phyloP scores from a whole-genome alignment of 2,888 invertebrate genomes.

The Microctonus hyperodae region DNA sequence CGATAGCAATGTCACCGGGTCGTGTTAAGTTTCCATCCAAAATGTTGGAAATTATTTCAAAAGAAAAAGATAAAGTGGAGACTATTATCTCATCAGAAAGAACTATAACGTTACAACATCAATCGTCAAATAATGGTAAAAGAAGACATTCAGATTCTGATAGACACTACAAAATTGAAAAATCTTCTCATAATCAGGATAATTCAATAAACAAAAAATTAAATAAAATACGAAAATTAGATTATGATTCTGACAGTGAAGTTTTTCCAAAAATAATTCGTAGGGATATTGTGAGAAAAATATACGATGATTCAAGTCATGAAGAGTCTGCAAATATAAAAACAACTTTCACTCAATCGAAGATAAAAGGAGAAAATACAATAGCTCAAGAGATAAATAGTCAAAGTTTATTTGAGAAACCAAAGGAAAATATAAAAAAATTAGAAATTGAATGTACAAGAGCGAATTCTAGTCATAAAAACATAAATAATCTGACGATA shows the following conservation, averaged over 20 bases:
- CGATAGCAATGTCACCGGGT: constrained; percentile 55
- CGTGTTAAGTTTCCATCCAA: constrained; percentile 47
- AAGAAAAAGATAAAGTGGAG: not conserved
- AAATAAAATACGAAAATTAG: not conserved
- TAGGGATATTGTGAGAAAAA: not conserved
- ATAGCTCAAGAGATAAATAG: not conserved
- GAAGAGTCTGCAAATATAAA: constrained; percentile 16
- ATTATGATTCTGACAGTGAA: constrained; percentile 29
- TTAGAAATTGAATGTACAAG: constrained; percentile 19
- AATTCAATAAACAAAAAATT: not conserved
- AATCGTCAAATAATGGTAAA: constrained; percentile 11
- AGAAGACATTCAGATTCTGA: constrained; percentile 30
- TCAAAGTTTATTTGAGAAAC: not conserved
- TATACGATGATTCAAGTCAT: constrained; percentile 17
- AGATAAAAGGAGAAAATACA: not conserved
- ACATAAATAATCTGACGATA: not conserved
- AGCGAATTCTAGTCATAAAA: constrained; percentile 22
- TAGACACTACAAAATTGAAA: not conserved
- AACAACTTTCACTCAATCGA: not conserved
- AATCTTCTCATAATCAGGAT: not conserved
- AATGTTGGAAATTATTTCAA: constrained; percentile 34
- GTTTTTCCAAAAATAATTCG: constrained; percentile 17
- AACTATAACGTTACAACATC: not conserved
- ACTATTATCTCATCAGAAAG: not conserved
- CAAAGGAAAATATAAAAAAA: not conserved